Conservation (phyloP, 2,888 invertebrate genomes). For the Acanthacorydalis orientalis region DNA sequence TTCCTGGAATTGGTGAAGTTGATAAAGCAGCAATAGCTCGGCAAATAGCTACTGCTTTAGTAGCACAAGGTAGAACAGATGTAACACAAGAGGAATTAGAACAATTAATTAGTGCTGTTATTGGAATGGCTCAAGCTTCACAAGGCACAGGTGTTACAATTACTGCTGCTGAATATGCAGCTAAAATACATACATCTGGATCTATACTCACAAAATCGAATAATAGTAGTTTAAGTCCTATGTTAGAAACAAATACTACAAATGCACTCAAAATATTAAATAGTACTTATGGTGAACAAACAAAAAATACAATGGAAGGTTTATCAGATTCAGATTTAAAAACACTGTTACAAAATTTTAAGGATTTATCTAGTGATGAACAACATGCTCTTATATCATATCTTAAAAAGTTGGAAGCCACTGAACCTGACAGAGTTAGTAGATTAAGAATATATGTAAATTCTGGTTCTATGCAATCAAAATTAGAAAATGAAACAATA, state of each 20-base stretch:
- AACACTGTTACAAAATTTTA: conserved; percentile 62
- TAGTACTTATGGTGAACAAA: conserved; percentile 21
- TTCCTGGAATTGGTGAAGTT: conserved; percentile 54
- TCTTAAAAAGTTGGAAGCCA: conserved; percentile 61
- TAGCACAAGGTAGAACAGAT: conserved; percentile 65
- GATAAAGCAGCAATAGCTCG: conserved; percentile 66
- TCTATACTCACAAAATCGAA: conserved; percentile 9
- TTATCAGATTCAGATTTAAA: conserved; percentile 67
- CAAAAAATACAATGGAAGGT: conserved; percentile 45
- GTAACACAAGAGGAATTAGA: conserved; percentile 65
- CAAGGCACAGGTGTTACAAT: conserved; percentile 31
- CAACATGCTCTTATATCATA: conserved; percentile 70
- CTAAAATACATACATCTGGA: conserved; percentile 15
- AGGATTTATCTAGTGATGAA: conserved; percentile 63
- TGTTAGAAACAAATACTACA: conserved; percentile 15
- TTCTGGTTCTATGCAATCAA: conserved; percentile 22
- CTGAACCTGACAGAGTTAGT: conserved; percentile 62
- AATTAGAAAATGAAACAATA: conserved; percentile 6
- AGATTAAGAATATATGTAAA: conserved; percentile 60
- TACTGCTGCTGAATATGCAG: conserved; percentile 32
- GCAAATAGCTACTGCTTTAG: conserved; percentile 63
- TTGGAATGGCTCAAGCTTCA: conserved; percentile 47
- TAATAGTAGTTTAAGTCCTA: conserved; percentile 6
- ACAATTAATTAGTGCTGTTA: conserved; percentile 62
- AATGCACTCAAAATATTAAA: conserved; percentile 31